Percentiles rank a stretch among this genome's conserved stretches.
phyloP scores from a whole-genome alignment of 2,888 invertebrate species.

The Ophraella communa region DNA sequence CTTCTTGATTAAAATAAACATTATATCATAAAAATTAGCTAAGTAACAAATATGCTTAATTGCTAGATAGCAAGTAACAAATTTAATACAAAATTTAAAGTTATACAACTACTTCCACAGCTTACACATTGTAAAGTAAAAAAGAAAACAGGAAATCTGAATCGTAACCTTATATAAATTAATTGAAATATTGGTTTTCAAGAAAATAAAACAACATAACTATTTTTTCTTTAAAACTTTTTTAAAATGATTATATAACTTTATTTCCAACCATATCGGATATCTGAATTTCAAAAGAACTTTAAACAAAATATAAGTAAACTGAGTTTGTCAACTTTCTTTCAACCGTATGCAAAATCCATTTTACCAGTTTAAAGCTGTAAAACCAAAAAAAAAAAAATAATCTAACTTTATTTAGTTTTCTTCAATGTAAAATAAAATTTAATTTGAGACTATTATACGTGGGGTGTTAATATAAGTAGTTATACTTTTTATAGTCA shows the following conservation, averaged over 20 bases:
- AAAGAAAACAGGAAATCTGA: too few species aligned
- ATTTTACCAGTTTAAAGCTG: neutral
- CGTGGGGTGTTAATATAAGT: too few species aligned
- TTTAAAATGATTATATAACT: neutral
- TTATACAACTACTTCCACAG: too few species aligned
- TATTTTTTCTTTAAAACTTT: neutral
- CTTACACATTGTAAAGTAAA: too few species aligned
- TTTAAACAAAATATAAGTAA: neutral
- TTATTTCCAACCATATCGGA: neutral
- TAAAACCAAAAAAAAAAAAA: neutral
- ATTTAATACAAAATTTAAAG: too few species aligned
- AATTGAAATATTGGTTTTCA: neutral
- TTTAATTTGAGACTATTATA: too few species aligned
- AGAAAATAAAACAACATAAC: neutral
- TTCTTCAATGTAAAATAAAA: too few species aligned
- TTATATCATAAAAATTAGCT: too few species aligned
- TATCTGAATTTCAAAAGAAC: neutral
- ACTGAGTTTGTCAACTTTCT: neutral
- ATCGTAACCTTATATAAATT: neutral
- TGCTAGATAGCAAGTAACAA: too few species aligned
- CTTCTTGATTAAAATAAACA: too few species aligned
- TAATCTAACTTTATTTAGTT: neutral
- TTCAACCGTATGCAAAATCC: neutral
- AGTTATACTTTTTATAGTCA: too few species aligned
- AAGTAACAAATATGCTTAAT: too few species aligned